Evolutionary conservation across 1,140 invertebrate species (phyloP).

Genomic region (Berghia stephanieae): DNA sequence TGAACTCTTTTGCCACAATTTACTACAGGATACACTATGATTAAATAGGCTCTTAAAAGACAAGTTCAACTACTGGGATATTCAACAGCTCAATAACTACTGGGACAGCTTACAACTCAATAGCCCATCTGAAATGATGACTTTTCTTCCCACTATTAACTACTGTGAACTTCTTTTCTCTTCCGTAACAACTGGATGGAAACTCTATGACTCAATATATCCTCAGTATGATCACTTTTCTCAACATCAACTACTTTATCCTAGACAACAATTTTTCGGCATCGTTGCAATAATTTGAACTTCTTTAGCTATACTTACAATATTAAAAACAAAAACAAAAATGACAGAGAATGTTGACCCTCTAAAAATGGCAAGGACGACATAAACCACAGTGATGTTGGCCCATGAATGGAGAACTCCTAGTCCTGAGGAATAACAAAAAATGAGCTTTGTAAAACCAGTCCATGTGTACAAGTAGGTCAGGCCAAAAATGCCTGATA

Average conservation of each 20-base stretch:
- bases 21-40: too few species aligned
- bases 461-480: too few species aligned
- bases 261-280: constrained; percentile 41
- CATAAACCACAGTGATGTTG: constrained; percentile 77
- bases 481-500: too few species aligned
- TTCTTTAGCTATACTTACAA: constrained; percentile 65
- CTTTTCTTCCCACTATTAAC: neutral
- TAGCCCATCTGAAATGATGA: too few species aligned
- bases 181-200: neutral
- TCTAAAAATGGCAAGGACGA: constrained; percentile 71
- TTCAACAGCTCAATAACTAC: too few species aligned
- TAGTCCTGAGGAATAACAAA: too few species aligned
- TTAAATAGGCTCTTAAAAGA: too few species aligned
- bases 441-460: too few species aligned
- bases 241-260: constrained; percentile 40
- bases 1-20: too few species aligned
- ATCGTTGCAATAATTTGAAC: constrained; percentile 20
- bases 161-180: neutral
- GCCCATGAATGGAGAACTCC: constrained; percentile 78
- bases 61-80: too few species aligned
- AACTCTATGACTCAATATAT: neutral
- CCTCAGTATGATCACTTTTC: constrained; percentile 45
- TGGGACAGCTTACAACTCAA: too few species aligned
- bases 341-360: constrained; percentile 73
- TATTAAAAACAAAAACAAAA: constrained; percentile 79